phyloP scores from a whole-genome alignment of 2,797 vertebrate species.

The Enteromius unitaeniatus region DNA sequence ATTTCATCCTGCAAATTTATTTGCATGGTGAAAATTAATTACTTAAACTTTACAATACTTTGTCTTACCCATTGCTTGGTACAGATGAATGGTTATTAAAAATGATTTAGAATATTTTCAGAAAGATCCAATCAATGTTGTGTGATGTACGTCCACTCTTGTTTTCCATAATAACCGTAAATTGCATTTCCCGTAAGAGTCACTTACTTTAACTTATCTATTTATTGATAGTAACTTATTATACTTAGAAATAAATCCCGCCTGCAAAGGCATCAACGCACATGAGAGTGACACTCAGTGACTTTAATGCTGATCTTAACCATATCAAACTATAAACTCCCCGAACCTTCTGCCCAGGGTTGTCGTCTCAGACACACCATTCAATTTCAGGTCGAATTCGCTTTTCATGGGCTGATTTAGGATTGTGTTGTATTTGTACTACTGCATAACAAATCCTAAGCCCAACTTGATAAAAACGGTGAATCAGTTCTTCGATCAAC shows the following conservation, averaged over 20 bases:
- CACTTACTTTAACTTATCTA: background rate
- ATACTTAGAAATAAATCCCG: slow-evolving; percentile 22
- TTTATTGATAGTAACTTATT: slow-evolving; percentile 29
- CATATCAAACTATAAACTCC: background rate
- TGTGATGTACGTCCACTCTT: background rate
- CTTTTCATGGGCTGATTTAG: background rate
- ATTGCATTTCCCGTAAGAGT: background rate
- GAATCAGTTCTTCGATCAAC: slow-evolving; percentile 47
- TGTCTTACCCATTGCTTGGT: background rate
- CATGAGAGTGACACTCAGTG: background rate
- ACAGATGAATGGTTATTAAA: background rate
- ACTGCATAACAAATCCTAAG: slow-evolving; percentile 3
- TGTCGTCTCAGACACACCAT: background rate
- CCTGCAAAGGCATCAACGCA: background rate
- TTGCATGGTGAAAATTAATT: slow-evolving; percentile 58
- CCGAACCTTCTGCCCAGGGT: background rate
- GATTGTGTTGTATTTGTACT: background rate
- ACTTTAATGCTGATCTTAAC: background rate
- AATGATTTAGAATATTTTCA: slow-evolving; percentile 23
- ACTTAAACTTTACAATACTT: background rate
- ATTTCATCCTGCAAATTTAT: slow-evolving; percentile 19
- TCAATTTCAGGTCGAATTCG: slow-evolving; percentile 4
- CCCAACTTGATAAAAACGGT: slow-evolving; percentile 1
- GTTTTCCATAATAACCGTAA: background rate
- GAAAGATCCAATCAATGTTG: slow-evolving; percentile 28